Conservation (phyloP, 2,797 vertebrate species). For the Gila robusta region DNA sequence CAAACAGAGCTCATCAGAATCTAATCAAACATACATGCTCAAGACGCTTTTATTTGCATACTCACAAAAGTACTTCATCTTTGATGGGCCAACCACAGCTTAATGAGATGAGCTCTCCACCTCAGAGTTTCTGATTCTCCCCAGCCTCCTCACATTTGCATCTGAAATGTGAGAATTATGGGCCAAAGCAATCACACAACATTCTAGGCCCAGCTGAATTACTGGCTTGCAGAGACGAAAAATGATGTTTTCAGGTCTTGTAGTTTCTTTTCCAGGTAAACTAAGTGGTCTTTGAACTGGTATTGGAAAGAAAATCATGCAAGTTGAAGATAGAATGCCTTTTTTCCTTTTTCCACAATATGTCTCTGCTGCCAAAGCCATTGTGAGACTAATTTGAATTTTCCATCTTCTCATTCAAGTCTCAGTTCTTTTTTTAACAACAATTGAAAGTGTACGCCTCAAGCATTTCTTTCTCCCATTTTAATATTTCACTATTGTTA, state of each 20-base stretch:
- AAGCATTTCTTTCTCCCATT: constrained; percentile 31
- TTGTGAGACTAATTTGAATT: constrained; percentile 47
- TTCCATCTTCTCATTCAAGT: constrained; percentile 57
- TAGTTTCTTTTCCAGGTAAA: constrained; percentile 61
- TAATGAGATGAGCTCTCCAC: constrained; percentile 56
- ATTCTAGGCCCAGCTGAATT: constrained; percentile 34
- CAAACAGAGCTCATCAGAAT: constrained; percentile 46
- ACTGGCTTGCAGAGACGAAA: constrained; percentile 19
- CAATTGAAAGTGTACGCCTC: constrained; percentile 1
- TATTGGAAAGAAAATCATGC: constrained; percentile 59
- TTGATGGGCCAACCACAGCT: constrained; percentile 48
- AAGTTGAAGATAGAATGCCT: constrained; percentile 31
- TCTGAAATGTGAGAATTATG: constrained; percentile 47
- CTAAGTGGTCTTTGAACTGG: constrained; percentile 63
- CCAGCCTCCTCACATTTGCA: constrained; percentile 53
- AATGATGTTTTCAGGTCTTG: constrained; percentile 33
- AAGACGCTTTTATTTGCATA: constrained; percentile 59
- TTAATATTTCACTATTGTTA: constrained; percentile 19
- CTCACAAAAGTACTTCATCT: constrained; percentile 50
- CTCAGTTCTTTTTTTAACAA: constrained; percentile 61
- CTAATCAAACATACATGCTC: constrained; percentile 55
- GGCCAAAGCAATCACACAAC: constrained; percentile 23
- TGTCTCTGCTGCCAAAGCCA: constrained; percentile 51
- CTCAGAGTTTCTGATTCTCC: constrained; percentile 42
- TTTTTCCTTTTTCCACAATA: constrained; percentile 40